A percentile compares a stretch with the other conserved stretches of the same genome.
These are phyloP conservation scores for Caenorhabditis macrosperma DNA, from an alignment of 2,888 invertebrate species.

Conservation along the genomic window DNA sequence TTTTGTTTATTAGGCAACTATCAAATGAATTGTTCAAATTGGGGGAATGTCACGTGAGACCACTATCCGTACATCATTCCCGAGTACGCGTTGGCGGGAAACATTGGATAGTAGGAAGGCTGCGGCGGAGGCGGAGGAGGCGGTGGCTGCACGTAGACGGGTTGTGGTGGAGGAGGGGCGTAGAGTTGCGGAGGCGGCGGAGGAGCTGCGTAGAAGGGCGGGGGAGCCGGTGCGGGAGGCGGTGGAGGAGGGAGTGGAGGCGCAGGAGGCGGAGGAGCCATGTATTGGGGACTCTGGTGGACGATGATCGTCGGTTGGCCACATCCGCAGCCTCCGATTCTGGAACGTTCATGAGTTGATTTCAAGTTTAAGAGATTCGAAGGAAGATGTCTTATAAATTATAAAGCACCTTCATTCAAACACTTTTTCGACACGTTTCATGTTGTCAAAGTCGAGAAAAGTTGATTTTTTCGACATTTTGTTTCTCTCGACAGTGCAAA, in stretches of 20 bases:
- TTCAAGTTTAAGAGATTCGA: too few species aligned
- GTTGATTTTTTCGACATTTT: too few species aligned
- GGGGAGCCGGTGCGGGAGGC: conserved; percentile 1
- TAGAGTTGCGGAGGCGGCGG: conserved; percentile 19
- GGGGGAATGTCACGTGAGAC: not conserved
- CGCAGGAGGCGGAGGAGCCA: conserved; percentile 15
- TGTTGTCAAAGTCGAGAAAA: too few species aligned
- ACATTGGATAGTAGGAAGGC: conserved; percentile 25
- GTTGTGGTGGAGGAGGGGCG: conserved; percentile 42
- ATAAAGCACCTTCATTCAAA: too few species aligned
- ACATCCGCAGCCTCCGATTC: conserved; percentile 55
- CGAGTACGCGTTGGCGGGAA: conserved; percentile 2
- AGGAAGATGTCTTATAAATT: too few species aligned
- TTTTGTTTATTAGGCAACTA: too few species aligned
- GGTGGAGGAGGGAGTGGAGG: conserved; percentile 17
- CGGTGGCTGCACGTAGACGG: not conserved
- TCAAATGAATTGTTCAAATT: too few species aligned
- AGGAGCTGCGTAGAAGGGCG: not conserved
- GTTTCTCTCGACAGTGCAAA: too few species aligned
- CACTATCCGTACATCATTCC: conserved; percentile 31
- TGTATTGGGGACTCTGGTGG: conserved; percentile 37
- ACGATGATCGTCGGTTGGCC: conserved; percentile 56
- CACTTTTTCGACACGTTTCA: too few species aligned
- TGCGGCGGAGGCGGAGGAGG: conserved; percentile 6
- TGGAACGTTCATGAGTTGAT: too few species aligned